Evolutionary conservation across 2,113 vertebrate genomes (phyloP).

Genomic region (Egretta garzetta): DNA sequence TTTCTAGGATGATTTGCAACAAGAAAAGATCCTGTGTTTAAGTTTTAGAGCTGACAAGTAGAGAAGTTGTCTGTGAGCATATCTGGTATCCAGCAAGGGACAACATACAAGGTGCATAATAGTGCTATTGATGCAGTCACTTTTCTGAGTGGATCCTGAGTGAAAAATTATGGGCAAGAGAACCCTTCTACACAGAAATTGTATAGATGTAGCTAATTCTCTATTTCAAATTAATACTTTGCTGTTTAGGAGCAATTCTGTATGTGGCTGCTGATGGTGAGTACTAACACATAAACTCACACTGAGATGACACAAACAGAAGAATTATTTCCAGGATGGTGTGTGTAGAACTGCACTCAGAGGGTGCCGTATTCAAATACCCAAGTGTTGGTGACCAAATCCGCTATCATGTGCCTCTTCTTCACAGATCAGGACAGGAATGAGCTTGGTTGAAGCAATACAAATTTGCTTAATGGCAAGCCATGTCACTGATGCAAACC

Average conservation of each 20-base stretch:
- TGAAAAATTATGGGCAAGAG: background rate
- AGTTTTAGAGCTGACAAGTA: background rate
- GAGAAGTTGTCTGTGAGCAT: background rate
- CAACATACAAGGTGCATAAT: background rate
- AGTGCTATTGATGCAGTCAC: background rate
- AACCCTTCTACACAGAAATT: background rate
- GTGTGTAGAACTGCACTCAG: background rate
- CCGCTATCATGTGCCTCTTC: background rate
- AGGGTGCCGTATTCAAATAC: background rate
- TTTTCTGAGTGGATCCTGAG: background rate
- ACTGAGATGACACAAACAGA: background rate
- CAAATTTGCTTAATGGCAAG: background rate
- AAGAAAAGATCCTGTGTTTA: background rate
- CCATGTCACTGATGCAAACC: background rate
- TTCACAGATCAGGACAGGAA: background rate
- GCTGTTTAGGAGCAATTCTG: background rate
- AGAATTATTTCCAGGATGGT: background rate
- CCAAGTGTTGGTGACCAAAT: background rate
- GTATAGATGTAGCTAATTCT: background rate
- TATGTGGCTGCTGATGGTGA: background rate
- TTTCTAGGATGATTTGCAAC: background rate
- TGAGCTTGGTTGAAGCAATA: background rate
- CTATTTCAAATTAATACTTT: background rate
- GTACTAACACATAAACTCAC: background rate
- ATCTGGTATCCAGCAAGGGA: background rate